A percentile compares a stretch with the other conserved stretches of the same genome.
These are phyloP conservation scores for Atractosteus spatula DNA, from an alignment of 2,113 vertebrate genomes.

Conservation along the genomic window DNA sequence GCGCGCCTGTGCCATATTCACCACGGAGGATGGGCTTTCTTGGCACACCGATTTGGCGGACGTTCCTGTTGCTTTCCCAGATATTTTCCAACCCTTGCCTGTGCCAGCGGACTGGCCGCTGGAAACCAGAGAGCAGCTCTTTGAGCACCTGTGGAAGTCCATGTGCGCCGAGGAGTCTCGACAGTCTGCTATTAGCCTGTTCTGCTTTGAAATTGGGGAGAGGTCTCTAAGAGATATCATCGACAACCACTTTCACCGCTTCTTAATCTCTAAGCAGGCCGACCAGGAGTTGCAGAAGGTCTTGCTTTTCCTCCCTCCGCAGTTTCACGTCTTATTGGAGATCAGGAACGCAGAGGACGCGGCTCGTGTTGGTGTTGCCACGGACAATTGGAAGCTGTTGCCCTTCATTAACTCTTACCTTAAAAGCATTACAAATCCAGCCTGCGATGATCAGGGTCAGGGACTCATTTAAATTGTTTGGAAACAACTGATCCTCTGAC, in stretches of 20 bases:
- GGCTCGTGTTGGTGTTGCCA: slow-evolving; percentile 63
- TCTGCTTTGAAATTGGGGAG: slow-evolving; percentile 65
- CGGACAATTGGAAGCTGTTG: slow-evolving; percentile 75
- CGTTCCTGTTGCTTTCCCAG: slow-evolving; percentile 62
- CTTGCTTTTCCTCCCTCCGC: slow-evolving; percentile 69
- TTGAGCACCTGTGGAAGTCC: slow-evolving; percentile 66
- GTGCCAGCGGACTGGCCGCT: slow-evolving; percentile 35
- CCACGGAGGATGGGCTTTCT: slow-evolving; percentile 61
- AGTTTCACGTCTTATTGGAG: slow-evolving; percentile 67
- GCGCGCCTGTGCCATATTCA: slow-evolving; percentile 64
- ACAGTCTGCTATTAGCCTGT: slow-evolving; percentile 55
- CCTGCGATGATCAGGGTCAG: not conserved
- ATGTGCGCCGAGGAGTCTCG: slow-evolving; percentile 37
- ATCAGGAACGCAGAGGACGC: slow-evolving; percentile 50
- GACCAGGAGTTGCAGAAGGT: slow-evolving; percentile 46
- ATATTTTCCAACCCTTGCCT: slow-evolving; percentile 68
- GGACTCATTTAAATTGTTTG: too few species aligned
- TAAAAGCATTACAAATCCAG: not conserved
- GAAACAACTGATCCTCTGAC: too few species aligned
- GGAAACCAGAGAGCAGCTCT: slow-evolving; percentile 40
- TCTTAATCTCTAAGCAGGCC: slow-evolving; percentile 49
- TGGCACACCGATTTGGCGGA: slow-evolving; percentile 66
- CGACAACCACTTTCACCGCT: slow-evolving; percentile 60
- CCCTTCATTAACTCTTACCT: slow-evolving; percentile 68
- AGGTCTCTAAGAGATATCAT: slow-evolving; percentile 50